These are phyloP conservation scores for Pimpla rufipes DNA, from an alignment of 2,888 invertebrate genomes.

Conservation along the genomic window DNA sequence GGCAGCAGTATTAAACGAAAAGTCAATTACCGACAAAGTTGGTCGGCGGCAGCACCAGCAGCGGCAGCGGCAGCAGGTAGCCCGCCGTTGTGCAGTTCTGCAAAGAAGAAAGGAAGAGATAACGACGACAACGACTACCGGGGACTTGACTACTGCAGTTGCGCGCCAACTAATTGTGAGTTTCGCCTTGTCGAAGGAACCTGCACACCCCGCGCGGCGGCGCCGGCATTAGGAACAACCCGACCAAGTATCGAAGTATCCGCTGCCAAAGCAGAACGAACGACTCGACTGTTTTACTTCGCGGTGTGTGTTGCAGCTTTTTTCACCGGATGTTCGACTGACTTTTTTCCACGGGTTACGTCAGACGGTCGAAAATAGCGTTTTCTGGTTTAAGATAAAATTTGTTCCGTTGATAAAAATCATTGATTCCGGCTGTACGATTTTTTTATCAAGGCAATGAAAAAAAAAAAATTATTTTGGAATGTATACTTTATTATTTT, in stretches of 20 bases:
- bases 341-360: no score
- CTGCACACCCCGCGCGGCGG: neutral
- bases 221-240: conserved; percentile 17
- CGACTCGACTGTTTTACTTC: neutral
- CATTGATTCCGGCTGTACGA: no score
- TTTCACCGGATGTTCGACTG: conserved; percentile 3
- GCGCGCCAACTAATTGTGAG: conserved; percentile 55
- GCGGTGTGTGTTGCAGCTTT: neutral
- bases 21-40: conserved; percentile 69
- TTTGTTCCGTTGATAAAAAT: no score
- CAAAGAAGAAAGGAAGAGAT: conserved; percentile 17
- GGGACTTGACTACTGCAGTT: conserved; percentile 42
- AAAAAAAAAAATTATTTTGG: no score
- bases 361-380: no score
- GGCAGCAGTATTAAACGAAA: conserved; percentile 64
- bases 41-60: conserved; percentile 3
- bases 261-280: conserved; percentile 11
- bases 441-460: no score
- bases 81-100: conserved; percentile 51
- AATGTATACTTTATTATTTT: no score
- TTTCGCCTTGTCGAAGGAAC: conserved; percentile 43
- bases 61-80: neutral
- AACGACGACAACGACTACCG: conserved; percentile 36
- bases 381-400: no score
- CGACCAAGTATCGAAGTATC: conserved; percentile 7